These are phyloP conservation scores for Stichodactyla mertensii DNA, from an alignment of 64 coral and sea anemone genomes.

Conservation along the genomic window DNA sequence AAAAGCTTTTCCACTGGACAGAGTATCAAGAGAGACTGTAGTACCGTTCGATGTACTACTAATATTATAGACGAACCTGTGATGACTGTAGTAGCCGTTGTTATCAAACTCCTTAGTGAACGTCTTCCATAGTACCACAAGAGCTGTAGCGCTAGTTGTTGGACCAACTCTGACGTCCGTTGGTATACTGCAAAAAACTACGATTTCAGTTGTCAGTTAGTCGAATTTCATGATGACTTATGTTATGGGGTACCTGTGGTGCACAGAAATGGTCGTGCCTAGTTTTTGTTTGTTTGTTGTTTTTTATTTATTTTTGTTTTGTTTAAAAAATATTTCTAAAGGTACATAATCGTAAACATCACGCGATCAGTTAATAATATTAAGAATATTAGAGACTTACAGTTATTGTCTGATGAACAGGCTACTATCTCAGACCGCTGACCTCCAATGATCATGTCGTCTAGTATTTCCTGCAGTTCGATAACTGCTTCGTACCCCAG, in stretches of 20 bases:
- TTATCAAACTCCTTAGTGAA: neutral
- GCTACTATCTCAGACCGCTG: neutral
- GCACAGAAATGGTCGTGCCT: no score
- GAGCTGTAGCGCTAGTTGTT: neutral
- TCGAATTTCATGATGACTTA: no score
- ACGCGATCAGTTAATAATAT: no score
- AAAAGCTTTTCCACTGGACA: neutral
- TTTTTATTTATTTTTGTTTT: no score
- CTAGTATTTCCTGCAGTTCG: neutral
- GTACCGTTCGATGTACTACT: neutral
- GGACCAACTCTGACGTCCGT: neutral
- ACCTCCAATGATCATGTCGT: neutral
- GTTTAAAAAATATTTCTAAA: no score
- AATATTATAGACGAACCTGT: slow-evolving; percentile 5
- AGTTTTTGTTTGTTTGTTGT: no score
- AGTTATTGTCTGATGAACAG: slow-evolving; percentile 14
- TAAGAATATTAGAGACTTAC: neutral
- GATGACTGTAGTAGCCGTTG: neutral
- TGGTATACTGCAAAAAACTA: slow-evolving; percentile 26
- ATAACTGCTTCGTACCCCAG: neutral
- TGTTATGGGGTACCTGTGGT: no score
- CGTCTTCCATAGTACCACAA: neutral
- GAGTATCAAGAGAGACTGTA: neutral
- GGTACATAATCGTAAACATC: no score
- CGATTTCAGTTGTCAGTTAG: no score